Evolutionary conservation across 1,140 invertebrate species (phyloP).

Genomic region (Drosophila subpulchrella): DNA sequence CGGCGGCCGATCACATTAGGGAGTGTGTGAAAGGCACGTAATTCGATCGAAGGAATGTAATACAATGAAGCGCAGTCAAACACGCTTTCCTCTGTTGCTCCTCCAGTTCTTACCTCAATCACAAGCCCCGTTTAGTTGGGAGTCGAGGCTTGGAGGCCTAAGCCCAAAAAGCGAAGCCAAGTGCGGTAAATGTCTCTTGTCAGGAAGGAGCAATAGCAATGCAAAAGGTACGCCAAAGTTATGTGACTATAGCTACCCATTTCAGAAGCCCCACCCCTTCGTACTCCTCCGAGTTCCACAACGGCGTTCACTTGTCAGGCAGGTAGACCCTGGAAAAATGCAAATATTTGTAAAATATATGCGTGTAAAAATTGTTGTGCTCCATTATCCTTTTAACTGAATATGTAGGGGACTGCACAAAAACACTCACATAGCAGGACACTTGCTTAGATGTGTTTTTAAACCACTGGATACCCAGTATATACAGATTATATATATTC

Average conservation of each 20-base stretch:
- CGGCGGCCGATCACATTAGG: constrained; percentile 59
- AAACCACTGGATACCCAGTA: constrained; percentile 1
- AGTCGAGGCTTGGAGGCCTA: constrained; percentile 64
- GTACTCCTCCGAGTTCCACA: neutral
- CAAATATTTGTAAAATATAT: constrained; percentile 83
- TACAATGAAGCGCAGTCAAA: constrained; percentile 52
- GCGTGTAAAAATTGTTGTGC: constrained; percentile 82
- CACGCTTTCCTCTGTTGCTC: constrained; percentile 1
- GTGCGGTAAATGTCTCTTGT: constrained; percentile 46
- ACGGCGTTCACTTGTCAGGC: constrained; percentile 61
- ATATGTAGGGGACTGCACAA: constrained; percentile 64
- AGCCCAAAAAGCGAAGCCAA: constrained; percentile 26
- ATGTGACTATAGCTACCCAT: constrained; percentile 48
- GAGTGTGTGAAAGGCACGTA: constrained; percentile 54
- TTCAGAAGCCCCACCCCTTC: neutral
- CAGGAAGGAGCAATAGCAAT: constrained; percentile 62
- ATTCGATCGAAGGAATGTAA: constrained; percentile 60
- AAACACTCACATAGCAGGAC: constrained; percentile 38
- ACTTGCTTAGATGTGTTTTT: neutral
- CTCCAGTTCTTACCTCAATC: constrained; percentile 9
- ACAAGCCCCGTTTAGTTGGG: constrained; percentile 55
- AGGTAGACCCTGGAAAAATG: constrained; percentile 69
- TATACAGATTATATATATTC: neutral
- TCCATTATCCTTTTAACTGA: constrained; percentile 82
- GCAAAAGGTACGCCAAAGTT: constrained; percentile 78